Conservation (phyloP, 2,113 vertebrate species). For the Heterotilapia buettikoferi region DNA sequence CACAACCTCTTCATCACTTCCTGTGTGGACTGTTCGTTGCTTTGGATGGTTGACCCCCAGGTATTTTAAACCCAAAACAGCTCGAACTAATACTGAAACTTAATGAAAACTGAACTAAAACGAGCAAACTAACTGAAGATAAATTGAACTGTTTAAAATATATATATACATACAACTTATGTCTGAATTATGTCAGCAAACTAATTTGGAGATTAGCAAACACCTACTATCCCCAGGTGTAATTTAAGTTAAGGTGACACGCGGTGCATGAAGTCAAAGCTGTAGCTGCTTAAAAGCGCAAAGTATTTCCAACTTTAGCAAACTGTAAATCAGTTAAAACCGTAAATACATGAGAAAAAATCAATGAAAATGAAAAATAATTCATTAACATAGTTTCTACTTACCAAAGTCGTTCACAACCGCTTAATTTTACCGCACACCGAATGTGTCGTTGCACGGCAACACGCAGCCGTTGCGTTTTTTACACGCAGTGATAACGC, state of each 20-base stretch:
- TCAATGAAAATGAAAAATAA: neutral
- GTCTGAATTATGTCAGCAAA: neutral
- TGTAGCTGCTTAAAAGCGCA: neutral
- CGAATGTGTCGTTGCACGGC: constrained; percentile 45
- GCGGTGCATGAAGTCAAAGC: neutral
- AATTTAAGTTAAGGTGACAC: neutral
- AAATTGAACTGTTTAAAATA: neutral
- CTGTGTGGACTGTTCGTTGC: too few relatives aligned
- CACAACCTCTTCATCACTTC: neutral
- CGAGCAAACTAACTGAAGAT: neutral
- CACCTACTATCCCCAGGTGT: neutral
- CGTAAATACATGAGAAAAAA: neutral
- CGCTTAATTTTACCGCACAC: neutral
- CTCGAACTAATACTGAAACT: neutral
- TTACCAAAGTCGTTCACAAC: neutral
- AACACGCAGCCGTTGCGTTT: constrained; percentile 19
- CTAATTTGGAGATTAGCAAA: neutral
- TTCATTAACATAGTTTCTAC: neutral
- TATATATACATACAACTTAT: neutral
- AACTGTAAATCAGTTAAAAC: neutral
- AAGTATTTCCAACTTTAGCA: neutral
- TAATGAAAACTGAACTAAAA: neutral
- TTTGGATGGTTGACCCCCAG: neutral
- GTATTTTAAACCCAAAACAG: neutral
- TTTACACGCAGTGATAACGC: constrained; percentile 20